phyloP scores from a whole-genome alignment of 1,140 invertebrate genomes.

The Brachionus paranguensis region DNA sequence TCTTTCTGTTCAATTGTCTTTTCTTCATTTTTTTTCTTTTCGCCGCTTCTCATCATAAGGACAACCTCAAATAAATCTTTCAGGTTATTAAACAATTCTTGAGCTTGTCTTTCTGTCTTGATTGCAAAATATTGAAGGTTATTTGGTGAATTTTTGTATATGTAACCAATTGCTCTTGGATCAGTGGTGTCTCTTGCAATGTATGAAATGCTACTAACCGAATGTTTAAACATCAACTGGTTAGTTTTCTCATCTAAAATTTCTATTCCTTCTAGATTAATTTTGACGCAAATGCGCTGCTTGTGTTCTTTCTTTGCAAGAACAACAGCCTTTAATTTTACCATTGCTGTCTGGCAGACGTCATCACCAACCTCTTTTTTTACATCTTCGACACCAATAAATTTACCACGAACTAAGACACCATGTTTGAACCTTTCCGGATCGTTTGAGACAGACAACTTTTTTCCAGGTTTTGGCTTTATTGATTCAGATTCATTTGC shows the following conservation, averaged over 20 bases:
- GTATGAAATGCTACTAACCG: constrained; percentile 24
- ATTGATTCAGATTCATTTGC: background rate
- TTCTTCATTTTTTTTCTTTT: background rate
- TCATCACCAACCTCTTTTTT: constrained; percentile 34
- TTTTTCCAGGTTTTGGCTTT: background rate
- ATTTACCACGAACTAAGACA: constrained; percentile 20
- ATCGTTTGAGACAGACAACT: background rate
- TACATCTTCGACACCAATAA: constrained; percentile 36
- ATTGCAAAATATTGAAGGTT: constrained; percentile 37
- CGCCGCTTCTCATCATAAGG: background rate
- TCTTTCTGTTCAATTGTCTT: background rate
- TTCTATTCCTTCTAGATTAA: constrained; percentile 30
- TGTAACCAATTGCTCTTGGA: constrained; percentile 33
- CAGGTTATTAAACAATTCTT: constrained; percentile 20
- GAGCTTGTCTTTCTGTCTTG: constrained; percentile 26
- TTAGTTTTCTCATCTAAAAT: constrained; percentile 38
- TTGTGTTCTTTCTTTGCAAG: constrained; percentile 22
- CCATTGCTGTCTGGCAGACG: constrained; percentile 27
- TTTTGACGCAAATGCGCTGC: constrained; percentile 24
- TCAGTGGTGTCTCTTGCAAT: constrained; percentile 27
- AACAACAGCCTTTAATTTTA: constrained; percentile 36
- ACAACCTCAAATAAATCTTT: constrained; percentile 38
- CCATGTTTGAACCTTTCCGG: background rate
- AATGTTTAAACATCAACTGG: constrained; percentile 16
- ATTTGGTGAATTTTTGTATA: constrained; percentile 6